Conservation (phyloP, 2,888 invertebrate species). For the Eudasyphora cyanicolor region DNA sequence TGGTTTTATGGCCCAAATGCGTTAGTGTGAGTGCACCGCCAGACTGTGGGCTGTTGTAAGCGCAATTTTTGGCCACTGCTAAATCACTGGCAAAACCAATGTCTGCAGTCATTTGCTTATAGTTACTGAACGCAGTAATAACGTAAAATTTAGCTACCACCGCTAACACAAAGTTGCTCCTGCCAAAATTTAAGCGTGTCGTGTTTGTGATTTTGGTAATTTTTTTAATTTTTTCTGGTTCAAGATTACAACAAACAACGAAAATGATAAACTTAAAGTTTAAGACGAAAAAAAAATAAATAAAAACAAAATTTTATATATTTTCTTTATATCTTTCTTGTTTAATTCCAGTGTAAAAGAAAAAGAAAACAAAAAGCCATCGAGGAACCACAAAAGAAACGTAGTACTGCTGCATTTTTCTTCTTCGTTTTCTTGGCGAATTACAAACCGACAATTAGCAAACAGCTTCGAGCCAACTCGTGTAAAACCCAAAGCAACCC, state of each 20-base stretch:
- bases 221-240: no score
- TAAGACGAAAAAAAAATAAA: constrained; percentile 26
- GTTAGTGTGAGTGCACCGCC: constrained; percentile 49
- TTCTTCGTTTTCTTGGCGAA: background rate
- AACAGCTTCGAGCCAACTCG: constrained; percentile 52
- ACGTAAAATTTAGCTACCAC: constrained; percentile 71
- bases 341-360: background rate
- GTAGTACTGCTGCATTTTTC: background rate
- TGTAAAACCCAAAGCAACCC: constrained; percentile 7
- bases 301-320: background rate
- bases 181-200: constrained; percentile 63
- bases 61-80: constrained; percentile 76
- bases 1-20: background rate
- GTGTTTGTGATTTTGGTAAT: constrained; percentile 69
- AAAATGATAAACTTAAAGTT: constrained; percentile 10
- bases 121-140: constrained; percentile 80
- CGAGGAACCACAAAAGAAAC: no score
- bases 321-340: background rate
- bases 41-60: constrained; percentile 69
- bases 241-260: background rate
- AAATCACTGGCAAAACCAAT: constrained; percentile 78
- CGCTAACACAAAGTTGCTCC: constrained; percentile 69
- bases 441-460: constrained; percentile 54
- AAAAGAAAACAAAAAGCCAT: background rate
- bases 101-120: constrained; percentile 80